Base-by-base conservation (phyloP, 2,113 vertebrate species). In the Tautogolabrus adspersus region DNA sequence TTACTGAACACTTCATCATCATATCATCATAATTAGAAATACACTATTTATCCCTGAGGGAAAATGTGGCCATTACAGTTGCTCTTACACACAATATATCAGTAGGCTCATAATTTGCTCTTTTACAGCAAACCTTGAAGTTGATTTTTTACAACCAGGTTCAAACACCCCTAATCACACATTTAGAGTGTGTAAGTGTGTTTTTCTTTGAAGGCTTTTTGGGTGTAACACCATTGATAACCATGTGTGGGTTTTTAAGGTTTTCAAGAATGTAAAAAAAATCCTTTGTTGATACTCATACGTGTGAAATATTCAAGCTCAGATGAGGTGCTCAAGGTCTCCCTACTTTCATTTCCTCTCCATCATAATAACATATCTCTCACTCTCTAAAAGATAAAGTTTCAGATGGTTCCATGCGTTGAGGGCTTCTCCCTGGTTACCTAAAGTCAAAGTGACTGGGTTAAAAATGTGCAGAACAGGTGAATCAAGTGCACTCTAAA, bases 121-220 rank as follows among this genome's bases (percentile, higher is more conserved):
- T 61, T 64, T 64, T 52, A 65, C 44, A 68, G 54, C 42, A 16
- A 68, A 63, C 68, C 56, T 67, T 71, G 55, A 77, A 66, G 56
- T 47, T 46, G 34, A 23, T 37, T 57, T 34, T 69, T 46, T 55
- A 66, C 12, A 23, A 44, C 38, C 5, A 12, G 16, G 44, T 38
- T 58, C 2, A 46, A 64, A 75, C 44, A 57, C 71, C 59, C 56
- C 75, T 71, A 22, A 19, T 15, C 42, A n/a, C 55, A 19, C 46
- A 12, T 8, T 16, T 0, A 13, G 30, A 21, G 12, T 4, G 18
- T 10, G 10, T 18, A 59, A 5, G 7, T n/a, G 3, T 3, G 18
- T 44, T 64, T 37, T 18, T 46, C 9, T 12, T 15, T 47, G 3
- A 44, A 11, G 3, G 6, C 42, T 44, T 10, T n/a, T 6, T 12